Conservation (phyloP, 1,140 invertebrate genomes). For the Papilio polytes region DNA sequence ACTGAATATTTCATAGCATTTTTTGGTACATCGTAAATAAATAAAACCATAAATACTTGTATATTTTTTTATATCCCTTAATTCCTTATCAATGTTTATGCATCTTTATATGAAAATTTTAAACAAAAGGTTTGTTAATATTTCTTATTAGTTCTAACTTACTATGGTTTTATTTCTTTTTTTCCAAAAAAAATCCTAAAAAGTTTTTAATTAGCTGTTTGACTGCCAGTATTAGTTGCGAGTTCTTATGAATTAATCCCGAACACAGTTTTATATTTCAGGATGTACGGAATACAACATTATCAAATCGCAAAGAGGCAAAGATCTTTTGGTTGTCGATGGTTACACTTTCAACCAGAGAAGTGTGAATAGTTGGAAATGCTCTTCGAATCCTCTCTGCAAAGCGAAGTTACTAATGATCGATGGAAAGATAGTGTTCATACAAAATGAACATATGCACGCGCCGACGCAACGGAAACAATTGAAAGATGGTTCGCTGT, state of each 20-base stretch:
- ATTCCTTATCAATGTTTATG: neutral
- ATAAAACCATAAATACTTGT: neutral
- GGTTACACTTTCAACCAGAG: conserved; percentile 45
- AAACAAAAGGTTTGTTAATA: neutral
- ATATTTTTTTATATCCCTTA: neutral
- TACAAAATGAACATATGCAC: neutral
- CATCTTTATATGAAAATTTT: neutral
- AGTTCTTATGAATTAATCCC: conserved; percentile 5
- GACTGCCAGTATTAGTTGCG: neutral
- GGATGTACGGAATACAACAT: conserved; percentile 35
- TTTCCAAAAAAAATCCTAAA: neutral
- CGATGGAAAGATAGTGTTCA: neutral
- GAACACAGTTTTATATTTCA: conserved; percentile 8
- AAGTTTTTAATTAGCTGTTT: neutral
- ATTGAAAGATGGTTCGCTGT: neutral
- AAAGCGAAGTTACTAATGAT: neutral
- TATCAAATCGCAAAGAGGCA: conserved; percentile 46
- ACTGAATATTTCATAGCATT: conserved; percentile 43
- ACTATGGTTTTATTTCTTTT: neutral
- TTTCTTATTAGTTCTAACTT: neutral
- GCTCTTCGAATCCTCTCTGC: neutral
- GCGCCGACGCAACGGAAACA: conserved; percentile 2
- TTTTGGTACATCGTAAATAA: neutral
- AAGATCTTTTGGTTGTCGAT: conserved; percentile 39
- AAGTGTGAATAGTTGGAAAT: conserved; percentile 15